phyloP scores from a whole-genome alignment of 2,888 invertebrate genomes.

The Alentia gelatinosa region DNA sequence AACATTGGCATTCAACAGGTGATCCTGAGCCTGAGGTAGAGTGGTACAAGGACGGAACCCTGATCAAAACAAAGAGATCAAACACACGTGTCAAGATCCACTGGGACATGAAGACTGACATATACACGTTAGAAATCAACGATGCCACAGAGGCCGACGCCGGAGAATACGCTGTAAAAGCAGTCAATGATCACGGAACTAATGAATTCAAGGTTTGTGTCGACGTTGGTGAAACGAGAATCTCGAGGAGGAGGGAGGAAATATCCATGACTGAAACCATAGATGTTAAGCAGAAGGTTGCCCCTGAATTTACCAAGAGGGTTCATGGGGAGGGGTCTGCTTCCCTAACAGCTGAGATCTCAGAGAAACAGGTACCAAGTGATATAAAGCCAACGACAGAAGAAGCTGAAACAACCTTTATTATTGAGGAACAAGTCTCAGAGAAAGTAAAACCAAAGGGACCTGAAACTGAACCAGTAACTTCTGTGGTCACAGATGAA shows the following conservation, averaged over 20 bases:
- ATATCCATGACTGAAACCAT: neutral
- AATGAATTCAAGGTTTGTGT: neutral
- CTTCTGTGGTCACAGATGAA: neutral
- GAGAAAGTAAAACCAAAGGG: neutral
- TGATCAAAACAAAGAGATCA: slow-evolving; percentile 54
- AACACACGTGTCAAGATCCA: slow-evolving; percentile 1
- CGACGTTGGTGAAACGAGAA: neutral
- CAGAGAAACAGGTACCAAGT: neutral
- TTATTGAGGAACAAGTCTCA: neutral
- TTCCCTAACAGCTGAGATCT: neutral
- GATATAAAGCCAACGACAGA: neutral
- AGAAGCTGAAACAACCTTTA: neutral
- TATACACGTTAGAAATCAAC: slow-evolving; percentile 66
- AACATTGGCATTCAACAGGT: slow-evolving; percentile 27
- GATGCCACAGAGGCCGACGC: slow-evolving; percentile 66
- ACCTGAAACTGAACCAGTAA: neutral
- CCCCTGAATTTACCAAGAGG: neutral
- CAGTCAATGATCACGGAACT: slow-evolving; percentile 67
- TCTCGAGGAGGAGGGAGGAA: neutral
- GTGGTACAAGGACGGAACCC: slow-evolving; percentile 73
- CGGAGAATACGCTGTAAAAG: slow-evolving; percentile 71
- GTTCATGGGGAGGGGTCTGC: neutral
- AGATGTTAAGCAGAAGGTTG: neutral
- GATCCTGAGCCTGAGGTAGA: slow-evolving; percentile 69
- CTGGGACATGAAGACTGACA: slow-evolving; percentile 61